Base-by-base conservation (phyloP, 2,113 vertebrate species). In the Strigops habroptila region DNA sequence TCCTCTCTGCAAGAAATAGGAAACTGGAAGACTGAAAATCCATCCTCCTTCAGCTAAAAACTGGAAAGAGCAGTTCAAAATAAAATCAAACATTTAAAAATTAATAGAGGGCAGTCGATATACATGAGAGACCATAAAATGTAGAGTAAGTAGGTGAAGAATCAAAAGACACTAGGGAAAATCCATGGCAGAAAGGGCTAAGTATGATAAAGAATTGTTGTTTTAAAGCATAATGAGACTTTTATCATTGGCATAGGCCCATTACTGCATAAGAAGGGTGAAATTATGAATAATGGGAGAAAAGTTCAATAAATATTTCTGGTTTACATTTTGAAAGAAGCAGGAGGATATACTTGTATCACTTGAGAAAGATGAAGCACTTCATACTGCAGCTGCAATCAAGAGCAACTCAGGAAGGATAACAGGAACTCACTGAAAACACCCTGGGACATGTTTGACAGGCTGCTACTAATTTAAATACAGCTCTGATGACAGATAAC, bases 341-440 rank as follows among this genome's bases (percentile, higher is more conserved):
- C 30, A 91, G 74, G 25, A 94, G 12, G 89, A 83, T 75, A 63
- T 33, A 85, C 48, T 82, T 65, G n/a, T 69, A 81, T 90, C 92
- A 88, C 86, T 94, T 81, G 79, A 95, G 76, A 69, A 95, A 83
- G 76, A 93, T 86, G 25, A 90, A 93, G 81, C 81, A 46, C 92
- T 96, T 95, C 83, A 86, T 31, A 30, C 51, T 75, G 81, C 80
- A 92, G 84, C 74, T 91, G 93, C 77, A 86, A 71, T 95, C 91
- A 91, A 93, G 83, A 95, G 70, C 81, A 76, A 48, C 83, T 91
- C 77, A 8, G 31, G 49, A 89, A 88, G 68, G 64, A n/a, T 81
- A 92, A 93, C 80, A 94, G 81, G 91, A 96, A 91, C 89, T 60
- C 7, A 2, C 59, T 68, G 65, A 71, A 81, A 95, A 89, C 86